Conservation (phyloP, 2,797 vertebrate genomes). For the Gila robusta region DNA sequence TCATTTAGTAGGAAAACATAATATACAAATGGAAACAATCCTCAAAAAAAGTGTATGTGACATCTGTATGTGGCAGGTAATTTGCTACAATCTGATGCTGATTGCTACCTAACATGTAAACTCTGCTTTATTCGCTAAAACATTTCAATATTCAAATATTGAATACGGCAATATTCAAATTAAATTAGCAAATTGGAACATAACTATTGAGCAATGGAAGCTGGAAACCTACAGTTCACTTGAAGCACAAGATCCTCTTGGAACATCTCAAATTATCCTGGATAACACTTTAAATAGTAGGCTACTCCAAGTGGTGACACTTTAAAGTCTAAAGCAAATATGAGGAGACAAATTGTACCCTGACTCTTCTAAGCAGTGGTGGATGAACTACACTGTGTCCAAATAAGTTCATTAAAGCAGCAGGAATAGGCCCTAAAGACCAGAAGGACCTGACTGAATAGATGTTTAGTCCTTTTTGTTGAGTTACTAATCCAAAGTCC, state of each 20-base stretch:
- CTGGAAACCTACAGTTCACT: neutral
- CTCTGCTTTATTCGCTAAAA: neutral
- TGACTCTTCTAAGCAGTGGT: slow-evolving; percentile 55
- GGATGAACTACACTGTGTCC: slow-evolving; percentile 52
- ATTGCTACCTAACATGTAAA: neutral
- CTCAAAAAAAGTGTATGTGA: neutral
- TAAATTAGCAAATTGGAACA: neutral
- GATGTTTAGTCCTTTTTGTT: slow-evolving; percentile 68
- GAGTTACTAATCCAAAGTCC: slow-evolving; percentile 73
- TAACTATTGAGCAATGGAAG: neutral
- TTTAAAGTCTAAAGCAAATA: slow-evolving; percentile 61
- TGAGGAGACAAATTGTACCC: slow-evolving; percentile 47
- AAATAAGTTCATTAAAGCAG: slow-evolving; percentile 66
- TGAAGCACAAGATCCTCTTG: neutral
- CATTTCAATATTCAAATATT: neutral
- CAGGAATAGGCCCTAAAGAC: slow-evolving; percentile 65
- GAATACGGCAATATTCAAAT: neutral
- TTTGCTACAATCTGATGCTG: neutral
- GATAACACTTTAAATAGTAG: slow-evolving; percentile 37
- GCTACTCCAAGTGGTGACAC: slow-evolving; percentile 54
- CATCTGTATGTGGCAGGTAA: too few relatives aligned
- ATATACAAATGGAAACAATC: neutral
- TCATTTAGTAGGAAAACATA: neutral
- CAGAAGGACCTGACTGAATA: slow-evolving; percentile 54
- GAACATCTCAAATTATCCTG: neutral